Base-by-base conservation (phyloP, 1,140 invertebrate genomes). In the Anoplophora glabripennis region DNA sequence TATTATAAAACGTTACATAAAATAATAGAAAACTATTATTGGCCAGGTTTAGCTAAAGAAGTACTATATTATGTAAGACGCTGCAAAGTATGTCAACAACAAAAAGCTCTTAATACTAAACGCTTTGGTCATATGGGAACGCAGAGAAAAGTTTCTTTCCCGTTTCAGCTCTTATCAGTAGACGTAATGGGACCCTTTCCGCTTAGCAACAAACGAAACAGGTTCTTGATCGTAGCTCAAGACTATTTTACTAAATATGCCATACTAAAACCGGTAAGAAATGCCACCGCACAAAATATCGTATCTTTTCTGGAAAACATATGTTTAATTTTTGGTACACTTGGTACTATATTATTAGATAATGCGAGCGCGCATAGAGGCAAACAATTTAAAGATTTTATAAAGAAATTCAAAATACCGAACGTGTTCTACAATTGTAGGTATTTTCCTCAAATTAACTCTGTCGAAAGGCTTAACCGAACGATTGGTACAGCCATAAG, bases 281-380 rank as follows among this genome's bases (percentile, higher is more conserved):
- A 46, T 54, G 53, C 55, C 12, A 11, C 63, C 1, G n/a, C 17
- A 46, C n/a, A 36, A 36, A 53, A 57, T 11, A 9, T 41, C 3
- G 14, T 58, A 9, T 53, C 52, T 49, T 10, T 62, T 9, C 12
- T 61, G 55, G n/a, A 60, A 4, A 4, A 55, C 4, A 18, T 66
- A 4, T 63, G 63, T 51, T 49, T 59, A 21, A 59, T 54, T 21
- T 67, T 57, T 33, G 64, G 68, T 4, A 38, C 64, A 1, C 69
- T 64, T n/a, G 51, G 66, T 28, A 56, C 49, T 7, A 28, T 69
- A 8, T 40, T 68, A 2, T 63, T 51, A 8, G 66, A 73, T 41
- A 71, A 70, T 37, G 70, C 58, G 0, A 14, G 36, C 2, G 67
- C 71, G 40, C 70, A 67, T 48, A 63, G 48, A 28, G 57, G 61